A percentile compares a stretch with the other conserved stretches of the same genome.
Evolutionary conservation across 2,888 invertebrate genomes (phyloP).

Genomic region (Diaperis boleti): DNA sequence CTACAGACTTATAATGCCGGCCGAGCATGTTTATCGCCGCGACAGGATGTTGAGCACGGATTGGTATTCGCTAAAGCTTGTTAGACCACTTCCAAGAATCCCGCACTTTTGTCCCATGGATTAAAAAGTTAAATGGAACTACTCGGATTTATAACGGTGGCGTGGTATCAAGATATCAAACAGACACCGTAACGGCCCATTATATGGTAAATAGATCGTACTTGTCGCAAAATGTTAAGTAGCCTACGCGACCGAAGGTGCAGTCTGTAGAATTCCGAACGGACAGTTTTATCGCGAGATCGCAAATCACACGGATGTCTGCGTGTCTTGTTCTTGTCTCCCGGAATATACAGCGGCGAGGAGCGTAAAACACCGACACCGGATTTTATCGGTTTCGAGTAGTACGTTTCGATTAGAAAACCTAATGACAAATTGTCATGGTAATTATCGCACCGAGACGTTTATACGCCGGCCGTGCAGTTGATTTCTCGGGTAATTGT

Average conservation of each 20-base stretch:
- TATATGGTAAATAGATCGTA: slow-evolving; percentile 56
- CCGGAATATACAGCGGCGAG: slow-evolving; percentile 1
- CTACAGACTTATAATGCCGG: no score
- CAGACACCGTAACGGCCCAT: slow-evolving; percentile 53
- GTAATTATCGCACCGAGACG: background rate
- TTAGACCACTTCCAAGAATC: slow-evolving; percentile 47
- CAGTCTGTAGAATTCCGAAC: slow-evolving; percentile 32
- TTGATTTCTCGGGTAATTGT: slow-evolving; percentile 32
- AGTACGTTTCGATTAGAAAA: slow-evolving; percentile 3
- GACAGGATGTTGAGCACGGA: slow-evolving; percentile 25
- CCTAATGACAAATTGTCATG: slow-evolving; percentile 8
- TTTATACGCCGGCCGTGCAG: background rate
- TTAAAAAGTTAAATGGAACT: slow-evolving; percentile 30
- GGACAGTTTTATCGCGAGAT: slow-evolving; percentile 50
- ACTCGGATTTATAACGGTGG: slow-evolving; percentile 52
- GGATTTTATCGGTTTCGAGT: background rate
- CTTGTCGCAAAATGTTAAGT: slow-evolving; percentile 49
- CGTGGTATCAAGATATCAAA: slow-evolving; percentile 59
- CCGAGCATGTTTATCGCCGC: slow-evolving; percentile 32
- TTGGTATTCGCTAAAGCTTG: slow-evolving; percentile 37
- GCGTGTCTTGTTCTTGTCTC: slow-evolving; percentile 12
- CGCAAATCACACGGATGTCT: slow-evolving; percentile 42
- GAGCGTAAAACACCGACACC: slow-evolving; percentile 2
- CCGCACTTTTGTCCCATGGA: slow-evolving; percentile 20
- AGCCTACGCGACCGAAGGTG: slow-evolving; percentile 48